Percentiles rank a stretch among this genome's conserved stretches.
Conservation (phyloP, 2,113 vertebrate genomes). For the Salvator merianae region DNA sequence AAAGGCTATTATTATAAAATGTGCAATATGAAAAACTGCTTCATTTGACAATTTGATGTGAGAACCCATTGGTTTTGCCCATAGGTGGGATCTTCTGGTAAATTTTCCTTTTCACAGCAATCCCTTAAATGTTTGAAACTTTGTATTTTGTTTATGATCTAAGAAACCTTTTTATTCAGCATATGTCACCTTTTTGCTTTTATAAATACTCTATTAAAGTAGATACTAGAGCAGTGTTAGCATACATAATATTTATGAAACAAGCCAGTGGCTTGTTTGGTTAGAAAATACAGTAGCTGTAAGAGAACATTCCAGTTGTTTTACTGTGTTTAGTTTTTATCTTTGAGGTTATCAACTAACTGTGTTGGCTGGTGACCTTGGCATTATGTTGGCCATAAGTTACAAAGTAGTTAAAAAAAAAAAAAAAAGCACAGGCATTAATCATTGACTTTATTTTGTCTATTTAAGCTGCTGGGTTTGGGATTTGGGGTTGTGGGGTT, state of each 20-base stretch:
- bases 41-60: neutral
- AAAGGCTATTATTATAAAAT: slow-evolving; percentile 2
- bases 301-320: neutral
- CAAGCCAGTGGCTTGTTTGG: neutral
- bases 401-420: neutral
- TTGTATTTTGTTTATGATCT: slow-evolving; percentile 5
- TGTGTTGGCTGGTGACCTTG: neutral
- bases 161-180: neutral
- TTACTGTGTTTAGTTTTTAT: neutral
- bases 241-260: slow-evolving; percentile 21
- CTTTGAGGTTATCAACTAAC: neutral
- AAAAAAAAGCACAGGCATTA: neutral
- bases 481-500: no score
- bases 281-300: slow-evolving; percentile 2
- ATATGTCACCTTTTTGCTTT: slow-evolving; percentile 33
- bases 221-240: neutral
- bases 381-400: neutral
- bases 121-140: slow-evolving; percentile 29
- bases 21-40: slow-evolving; percentile 4
- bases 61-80: neutral
- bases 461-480: neutral
- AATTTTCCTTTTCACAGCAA: slow-evolving; percentile 27
- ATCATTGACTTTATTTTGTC: neutral
- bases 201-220: neutral
- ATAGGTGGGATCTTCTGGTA: neutral